Evolutionary conservation across 2,113 vertebrate genomes (phyloP), one percentile per base, ranked within the genome.

Genomic region (Sialia sialis): DNA sequence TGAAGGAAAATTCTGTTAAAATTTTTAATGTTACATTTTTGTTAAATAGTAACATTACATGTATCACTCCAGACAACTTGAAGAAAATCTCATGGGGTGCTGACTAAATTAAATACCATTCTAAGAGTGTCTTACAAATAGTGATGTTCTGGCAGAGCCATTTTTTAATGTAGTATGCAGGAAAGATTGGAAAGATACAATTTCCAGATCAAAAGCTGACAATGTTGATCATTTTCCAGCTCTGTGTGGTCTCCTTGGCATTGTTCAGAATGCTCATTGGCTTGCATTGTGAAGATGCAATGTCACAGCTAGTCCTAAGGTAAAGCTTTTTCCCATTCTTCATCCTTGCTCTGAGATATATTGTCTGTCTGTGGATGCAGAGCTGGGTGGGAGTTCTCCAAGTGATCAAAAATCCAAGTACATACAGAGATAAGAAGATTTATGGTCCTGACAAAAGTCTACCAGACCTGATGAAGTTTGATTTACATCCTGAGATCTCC

Each of bases 211-310:
- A 96, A 84, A 97, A 94, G 9, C 52, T 80, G 82, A 96, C 49
- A 38, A 7, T 69, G 10, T 91, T 90, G 93, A 25, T 97, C 48
- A 41, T 84, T 92, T 97, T 94, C 32, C 96, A 99, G 99, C 96
- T 99, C 90, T 99, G 99, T 90, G 99, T 98, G 25, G 99, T 99
- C 85, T 99, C 99, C 38, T 97, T 99, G 97, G 99, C 98, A 0
- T 97, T 99, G 70, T 99, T 99, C 97, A 98, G 98, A 96, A 99
- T 99, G 0, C 98, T 99, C 56, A 99, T 99, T 84, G 98, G 98
- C 68, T 98, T 99, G 81, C 98, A 99, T 91, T 99, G 99, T 97
- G 99, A 99, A 97, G 99, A 99, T 73, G 99, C 99, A 96, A 99
- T 99, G 99, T 95, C 99, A 85, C 99, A 99, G 83, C 98, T 99